These are phyloP conservation scores for Anthrax anthrax DNA, from an alignment of 2,888 invertebrate genomes.

Conservation along the genomic window DNA sequence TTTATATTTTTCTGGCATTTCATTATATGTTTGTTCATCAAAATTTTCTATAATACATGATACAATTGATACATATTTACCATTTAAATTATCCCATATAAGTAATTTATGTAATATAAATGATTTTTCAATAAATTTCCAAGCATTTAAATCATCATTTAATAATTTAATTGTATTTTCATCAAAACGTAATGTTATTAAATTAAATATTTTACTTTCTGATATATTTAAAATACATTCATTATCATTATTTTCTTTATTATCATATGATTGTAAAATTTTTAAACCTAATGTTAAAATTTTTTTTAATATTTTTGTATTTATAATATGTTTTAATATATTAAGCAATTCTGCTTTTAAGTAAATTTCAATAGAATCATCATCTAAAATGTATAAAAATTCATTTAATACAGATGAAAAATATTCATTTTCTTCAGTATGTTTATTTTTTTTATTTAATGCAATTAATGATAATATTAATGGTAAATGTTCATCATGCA, in stretches of 20 bases:
- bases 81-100: constrained; percentile 13
- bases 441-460: constrained; percentile 34
- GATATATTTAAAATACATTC: constrained; percentile 34
- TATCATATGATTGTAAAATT: constrained; percentile 18
- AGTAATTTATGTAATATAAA: constrained; percentile 38
- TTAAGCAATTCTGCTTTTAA: constrained; percentile 37
- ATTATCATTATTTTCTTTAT: neutral
- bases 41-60: constrained; percentile 23
- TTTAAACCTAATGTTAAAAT: constrained; percentile 25
- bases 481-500: constrained; percentile 52
- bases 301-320: constrained; percentile 33
- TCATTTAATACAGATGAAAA: constrained; percentile 23
- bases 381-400: constrained; percentile 25
- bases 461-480: constrained; percentile 47
- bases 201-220: constrained; percentile 39
- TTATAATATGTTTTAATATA: constrained; percentile 36
- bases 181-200: constrained; percentile 43
- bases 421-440: constrained; percentile 3
- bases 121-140: constrained; percentile 42
- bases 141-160: constrained; percentile 34
- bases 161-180: constrained; percentile 35
- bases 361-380: constrained; percentile 34
- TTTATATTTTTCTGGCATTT: constrained; percentile 37
- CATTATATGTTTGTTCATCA: constrained; percentile 27
- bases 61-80: constrained; percentile 23